These are phyloP conservation scores for Greenwoodochromis staneri DNA, from an alignment of 2,113 vertebrate genomes.

Conservation along the genomic window DNA sequence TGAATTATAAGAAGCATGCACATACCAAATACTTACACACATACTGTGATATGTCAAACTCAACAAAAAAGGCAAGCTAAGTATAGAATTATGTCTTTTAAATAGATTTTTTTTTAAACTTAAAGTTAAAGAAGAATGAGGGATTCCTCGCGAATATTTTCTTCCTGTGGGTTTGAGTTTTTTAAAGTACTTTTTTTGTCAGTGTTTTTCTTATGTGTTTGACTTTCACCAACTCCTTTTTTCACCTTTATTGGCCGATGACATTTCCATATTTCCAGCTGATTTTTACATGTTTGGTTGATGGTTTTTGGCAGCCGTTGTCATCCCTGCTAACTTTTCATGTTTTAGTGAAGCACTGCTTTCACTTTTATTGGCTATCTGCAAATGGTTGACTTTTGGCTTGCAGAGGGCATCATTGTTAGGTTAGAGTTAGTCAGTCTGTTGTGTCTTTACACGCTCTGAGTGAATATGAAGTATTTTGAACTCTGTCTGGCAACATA, in stretches of 20 bases:
- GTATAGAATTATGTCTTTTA: neutral
- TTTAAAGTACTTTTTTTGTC: neutral
- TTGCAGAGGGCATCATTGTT: neutral
- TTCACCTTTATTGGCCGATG: neutral
- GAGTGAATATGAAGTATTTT: neutral
- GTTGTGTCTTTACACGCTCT: neutral
- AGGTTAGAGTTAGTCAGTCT: neutral
- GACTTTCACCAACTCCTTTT: neutral
- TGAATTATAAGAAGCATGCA: neutral
- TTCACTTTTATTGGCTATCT: conserved; percentile 2
- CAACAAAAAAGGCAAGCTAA: neutral
- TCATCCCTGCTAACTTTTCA: conserved; percentile 15
- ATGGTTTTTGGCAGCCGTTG: neutral
- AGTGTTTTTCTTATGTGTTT: neutral
- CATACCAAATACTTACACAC: neutral
- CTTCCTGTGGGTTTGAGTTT: neutral
- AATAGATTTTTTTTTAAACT: neutral
- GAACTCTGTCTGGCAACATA: neutral
- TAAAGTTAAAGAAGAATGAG: neutral
- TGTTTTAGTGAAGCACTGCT: neutral
- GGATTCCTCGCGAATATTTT: neutral
- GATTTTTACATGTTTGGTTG: conserved; percentile 19
- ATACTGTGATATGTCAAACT: neutral
- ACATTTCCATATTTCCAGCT: conserved; percentile 25
- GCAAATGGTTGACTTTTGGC: conserved; percentile 12